phyloP scores from a whole-genome alignment of 2,113 vertebrate species.

The Todiramphus chloris region DNA sequence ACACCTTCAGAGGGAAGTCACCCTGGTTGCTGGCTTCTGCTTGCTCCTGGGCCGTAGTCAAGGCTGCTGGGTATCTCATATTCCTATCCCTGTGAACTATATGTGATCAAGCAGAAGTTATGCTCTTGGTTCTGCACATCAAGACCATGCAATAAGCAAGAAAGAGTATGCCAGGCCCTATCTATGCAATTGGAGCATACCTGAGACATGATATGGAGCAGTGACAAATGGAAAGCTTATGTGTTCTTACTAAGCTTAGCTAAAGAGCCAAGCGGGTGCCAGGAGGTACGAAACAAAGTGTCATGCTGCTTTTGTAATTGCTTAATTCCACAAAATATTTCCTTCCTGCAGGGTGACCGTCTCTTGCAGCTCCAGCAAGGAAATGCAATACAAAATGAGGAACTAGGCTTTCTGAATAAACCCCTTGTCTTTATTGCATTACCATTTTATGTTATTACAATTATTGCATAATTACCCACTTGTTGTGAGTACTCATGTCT shows the following conservation, averaged over 20 bases:
- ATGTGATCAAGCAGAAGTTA: neutral
- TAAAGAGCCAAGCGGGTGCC: neutral
- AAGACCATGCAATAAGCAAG: neutral
- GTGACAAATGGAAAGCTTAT: neutral
- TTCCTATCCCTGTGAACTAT: neutral
- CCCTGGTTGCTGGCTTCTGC: neutral
- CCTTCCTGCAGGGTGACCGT: neutral
- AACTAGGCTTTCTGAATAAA: conserved; percentile 11
- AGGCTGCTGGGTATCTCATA: neutral
- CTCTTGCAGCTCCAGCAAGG: neutral
- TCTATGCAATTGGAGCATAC: neutral
- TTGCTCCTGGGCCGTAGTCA: neutral
- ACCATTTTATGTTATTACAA: neutral
- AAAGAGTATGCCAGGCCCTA: neutral
- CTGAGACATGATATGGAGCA: neutral
- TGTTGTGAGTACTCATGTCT: neutral
- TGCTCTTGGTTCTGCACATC: neutral
- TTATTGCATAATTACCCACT: conserved; percentile 28
- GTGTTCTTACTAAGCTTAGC: neutral
- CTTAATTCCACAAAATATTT: conserved; percentile 42
- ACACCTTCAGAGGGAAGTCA: neutral
- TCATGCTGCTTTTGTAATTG: conserved; percentile 30
- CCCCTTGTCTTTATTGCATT: neutral
- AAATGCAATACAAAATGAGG: neutral
- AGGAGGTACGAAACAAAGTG: neutral